These are phyloP conservation scores for Pseudochirops corinnae DNA, from an alignment of 2,797 vertebrate genomes.

Conservation along the genomic window DNA sequence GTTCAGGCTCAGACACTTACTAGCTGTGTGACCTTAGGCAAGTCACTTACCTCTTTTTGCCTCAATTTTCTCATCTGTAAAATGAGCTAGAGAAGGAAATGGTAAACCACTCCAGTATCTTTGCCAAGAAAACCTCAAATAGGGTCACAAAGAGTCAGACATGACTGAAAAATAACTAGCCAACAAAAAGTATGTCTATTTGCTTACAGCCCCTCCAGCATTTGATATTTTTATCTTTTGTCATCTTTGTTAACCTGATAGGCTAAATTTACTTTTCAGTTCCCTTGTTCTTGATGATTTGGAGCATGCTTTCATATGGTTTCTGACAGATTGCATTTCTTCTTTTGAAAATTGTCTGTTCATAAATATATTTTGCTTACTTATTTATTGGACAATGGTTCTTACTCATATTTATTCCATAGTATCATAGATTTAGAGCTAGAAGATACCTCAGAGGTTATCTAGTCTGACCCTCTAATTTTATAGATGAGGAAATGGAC, in stretches of 20 bases:
- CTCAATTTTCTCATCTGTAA: background rate
- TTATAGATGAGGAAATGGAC: conserved; percentile 20
- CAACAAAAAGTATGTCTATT: background rate
- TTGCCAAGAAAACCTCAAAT: background rate
- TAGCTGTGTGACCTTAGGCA: background rate
- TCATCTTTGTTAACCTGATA: background rate
- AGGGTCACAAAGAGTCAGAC: background rate
- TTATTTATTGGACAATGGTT: background rate
- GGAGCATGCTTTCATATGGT: background rate
- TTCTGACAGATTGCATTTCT: background rate
- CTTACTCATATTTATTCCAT: background rate
- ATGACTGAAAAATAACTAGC: background rate
- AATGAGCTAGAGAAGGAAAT: background rate
- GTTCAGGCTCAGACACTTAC: background rate
- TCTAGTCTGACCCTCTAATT: background rate
- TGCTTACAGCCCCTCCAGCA: background rate
- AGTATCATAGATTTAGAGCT: background rate
- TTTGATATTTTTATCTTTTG: background rate
- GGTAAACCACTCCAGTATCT: background rate
- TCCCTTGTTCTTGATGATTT: background rate
- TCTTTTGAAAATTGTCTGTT: background rate
- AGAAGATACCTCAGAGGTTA: background rate
- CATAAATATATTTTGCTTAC: background rate
- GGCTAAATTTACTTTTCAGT: background rate
- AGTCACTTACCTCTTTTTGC: background rate